Evolutionary conservation across 2,888 invertebrate species (phyloP), one percentile per base, ranked within the genome.

Genomic region (Athalia rosae): DNA sequence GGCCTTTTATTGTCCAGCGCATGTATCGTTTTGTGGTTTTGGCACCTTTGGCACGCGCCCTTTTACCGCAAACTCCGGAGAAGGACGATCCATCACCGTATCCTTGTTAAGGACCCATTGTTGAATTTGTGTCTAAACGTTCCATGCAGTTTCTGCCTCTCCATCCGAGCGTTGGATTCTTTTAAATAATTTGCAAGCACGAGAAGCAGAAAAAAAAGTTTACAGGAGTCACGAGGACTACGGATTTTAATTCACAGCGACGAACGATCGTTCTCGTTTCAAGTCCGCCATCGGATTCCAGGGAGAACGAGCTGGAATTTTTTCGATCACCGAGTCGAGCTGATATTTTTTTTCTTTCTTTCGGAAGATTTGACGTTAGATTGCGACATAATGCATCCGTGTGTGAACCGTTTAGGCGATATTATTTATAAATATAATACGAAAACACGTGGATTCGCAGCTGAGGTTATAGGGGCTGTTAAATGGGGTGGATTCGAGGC

Each of bases 401-500:
- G 28, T 28, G 28, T 28, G 28, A 28, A 28, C 28, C 28, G 28
- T 28, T 28, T 28, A 28, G 28, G 28, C 28, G 28, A 28, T 28
- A 2, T 28, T 28, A 28, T 28, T 28, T 28, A 28, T 28, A 28
- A 28, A 28, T 28, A 28, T 28, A 28, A 28, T 53, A 41, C 50
- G 50, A 45, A 67, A 67, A 67, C 67, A 67, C 67, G 58, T 69
- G 56, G 56, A 87, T 88, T 87, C 83, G 87, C 85, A 84, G 86
- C 85, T 73, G 80, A 74, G 74, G 41, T 62, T 78, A 88, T 88
- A 88, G 84, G 88, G 88, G 88, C 84, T 84, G 83, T 83, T 80
- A 85, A 87, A 87, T 67, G 50, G 67, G 41, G 11, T 41, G 28
- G n/a, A 41, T 28, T 11, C 8, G 53, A 53, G 53, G 67, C 85